Evolutionary conservation across 2,113 vertebrate species (phyloP), one percentile per base, ranked within the genome.

Genomic region (Elgaria multicarinata): DNA sequence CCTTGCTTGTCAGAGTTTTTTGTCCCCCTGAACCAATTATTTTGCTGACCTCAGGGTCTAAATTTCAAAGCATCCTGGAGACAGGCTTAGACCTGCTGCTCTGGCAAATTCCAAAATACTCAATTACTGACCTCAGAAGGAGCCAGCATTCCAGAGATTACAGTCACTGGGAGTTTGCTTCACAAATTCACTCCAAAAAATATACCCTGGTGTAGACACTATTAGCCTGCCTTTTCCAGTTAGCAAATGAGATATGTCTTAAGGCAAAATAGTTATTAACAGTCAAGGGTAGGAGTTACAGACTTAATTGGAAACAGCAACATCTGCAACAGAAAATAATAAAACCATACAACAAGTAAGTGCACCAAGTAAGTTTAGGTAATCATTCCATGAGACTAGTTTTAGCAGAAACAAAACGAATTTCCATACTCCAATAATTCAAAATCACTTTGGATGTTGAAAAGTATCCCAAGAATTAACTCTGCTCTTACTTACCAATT

Each of bases 91-190:
- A 95, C 98, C 97, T 98, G 98, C 97, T 97, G 96, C 95, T 96
- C 91, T 87, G 93, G 94, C 95, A 96, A 97, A 97, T 93, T 96
- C 96, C 95, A 96, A 90, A 93, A 95, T 96, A 97, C 95, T 97
- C 95, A 97, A 97, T 98, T 98, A 98, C 96, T 98, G 98, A 98
- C 97, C 97, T 97, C 94, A 96, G 96, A 95, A 97, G 96, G 97
- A 98, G 97, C 98, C 97, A 97, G 95, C 98, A 97, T 98, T 98
- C 98, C 97, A 96, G 94, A 97, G 97, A 97, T 97, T 98, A 98
- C 96, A 98, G 97, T 98, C 98, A 98, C 89, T 91, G 96, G 93
- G 96, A 96, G 96, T 98, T 98, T 97, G 94, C 96, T 95, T 98
- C 97, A 97, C 97, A 97, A 97, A 97, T 96, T 97, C 97, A 98